These are phyloP conservation scores for Diadema setosum DNA, from an alignment of 35 echinoderm and acorn worm species.

Conservation along the genomic window DNA sequence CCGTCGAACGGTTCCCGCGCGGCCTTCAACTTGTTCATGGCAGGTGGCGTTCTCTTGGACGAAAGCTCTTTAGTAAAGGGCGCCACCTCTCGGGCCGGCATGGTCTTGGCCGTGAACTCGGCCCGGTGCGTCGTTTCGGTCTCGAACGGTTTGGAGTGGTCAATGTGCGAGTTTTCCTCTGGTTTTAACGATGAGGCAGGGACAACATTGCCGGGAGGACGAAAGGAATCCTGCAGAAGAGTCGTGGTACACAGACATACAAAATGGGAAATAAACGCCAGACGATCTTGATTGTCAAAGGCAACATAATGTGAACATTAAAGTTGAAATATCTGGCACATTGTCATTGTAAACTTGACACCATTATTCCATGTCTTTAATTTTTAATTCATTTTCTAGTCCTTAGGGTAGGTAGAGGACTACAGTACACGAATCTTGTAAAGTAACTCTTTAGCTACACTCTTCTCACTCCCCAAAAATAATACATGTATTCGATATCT, in stretches of 20 bases:
- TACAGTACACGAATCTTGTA: background rate
- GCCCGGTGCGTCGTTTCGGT: slow-evolving; percentile 54
- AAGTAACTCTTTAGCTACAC: background rate
- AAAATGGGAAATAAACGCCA: too few species aligned
- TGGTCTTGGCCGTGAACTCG: slow-evolving; percentile 74
- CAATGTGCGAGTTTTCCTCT: slow-evolving; percentile 22
- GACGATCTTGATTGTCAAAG: too few species aligned
- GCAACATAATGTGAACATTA: too few species aligned
- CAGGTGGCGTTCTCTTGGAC: background rate
- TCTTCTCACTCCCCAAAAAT: background rate
- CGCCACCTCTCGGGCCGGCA: background rate
- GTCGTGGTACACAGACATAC: too few species aligned
- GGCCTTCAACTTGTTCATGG: background rate
- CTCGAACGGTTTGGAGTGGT: slow-evolving; percentile 58
- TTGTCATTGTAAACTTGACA: background rate
- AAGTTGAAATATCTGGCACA: too few species aligned
- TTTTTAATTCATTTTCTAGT: background rate
- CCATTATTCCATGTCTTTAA: background rate
- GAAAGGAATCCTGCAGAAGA: slow-evolving; percentile 74
- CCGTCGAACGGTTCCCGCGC: slow-evolving; percentile 32
- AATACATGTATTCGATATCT: background rate
- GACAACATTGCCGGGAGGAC: slow-evolving; percentile 57
- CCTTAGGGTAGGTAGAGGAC: background rate
- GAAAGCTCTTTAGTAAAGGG: background rate
- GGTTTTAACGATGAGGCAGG: slow-evolving; percentile 74